Conservation (phyloP, 2,797 vertebrate genomes). For the Helarctos malayanus region DNA sequence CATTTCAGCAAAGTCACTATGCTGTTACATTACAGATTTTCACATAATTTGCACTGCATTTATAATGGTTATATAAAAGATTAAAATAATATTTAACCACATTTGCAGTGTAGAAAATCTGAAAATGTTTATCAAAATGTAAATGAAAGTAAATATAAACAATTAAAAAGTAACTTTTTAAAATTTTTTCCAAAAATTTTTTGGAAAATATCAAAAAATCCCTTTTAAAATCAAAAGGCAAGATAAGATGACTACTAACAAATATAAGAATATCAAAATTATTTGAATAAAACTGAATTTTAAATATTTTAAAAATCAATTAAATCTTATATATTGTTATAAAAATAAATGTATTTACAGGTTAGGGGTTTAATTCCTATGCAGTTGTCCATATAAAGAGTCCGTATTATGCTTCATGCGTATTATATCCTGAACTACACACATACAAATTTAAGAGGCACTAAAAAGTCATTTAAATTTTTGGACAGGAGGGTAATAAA, state of each 20-base stretch:
- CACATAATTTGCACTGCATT: background rate
- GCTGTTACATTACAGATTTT: background rate
- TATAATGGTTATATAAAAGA: background rate
- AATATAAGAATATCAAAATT: background rate
- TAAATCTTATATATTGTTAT: background rate
- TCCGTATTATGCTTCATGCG: background rate
- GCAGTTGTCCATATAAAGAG: background rate
- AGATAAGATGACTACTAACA: background rate
- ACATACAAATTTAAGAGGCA: background rate
- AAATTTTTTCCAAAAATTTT: background rate
- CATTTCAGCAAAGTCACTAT: slow-evolving; percentile 23
- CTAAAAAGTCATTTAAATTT: background rate
- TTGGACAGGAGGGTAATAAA: background rate
- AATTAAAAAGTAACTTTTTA: background rate
- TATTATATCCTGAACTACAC: background rate
- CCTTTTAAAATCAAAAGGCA: background rate
- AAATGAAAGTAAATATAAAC: slow-evolving; percentile 9
- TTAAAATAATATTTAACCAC: background rate
- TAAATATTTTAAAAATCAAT: background rate
- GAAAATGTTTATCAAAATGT: slow-evolving; percentile 2
- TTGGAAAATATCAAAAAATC: background rate
- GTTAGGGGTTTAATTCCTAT: background rate
- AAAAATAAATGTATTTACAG: background rate
- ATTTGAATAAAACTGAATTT: background rate
- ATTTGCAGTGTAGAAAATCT: background rate